Evolutionary conservation across 2,888 invertebrate species (phyloP).

Genomic region (Synanthedon andrenaeformis): DNA sequence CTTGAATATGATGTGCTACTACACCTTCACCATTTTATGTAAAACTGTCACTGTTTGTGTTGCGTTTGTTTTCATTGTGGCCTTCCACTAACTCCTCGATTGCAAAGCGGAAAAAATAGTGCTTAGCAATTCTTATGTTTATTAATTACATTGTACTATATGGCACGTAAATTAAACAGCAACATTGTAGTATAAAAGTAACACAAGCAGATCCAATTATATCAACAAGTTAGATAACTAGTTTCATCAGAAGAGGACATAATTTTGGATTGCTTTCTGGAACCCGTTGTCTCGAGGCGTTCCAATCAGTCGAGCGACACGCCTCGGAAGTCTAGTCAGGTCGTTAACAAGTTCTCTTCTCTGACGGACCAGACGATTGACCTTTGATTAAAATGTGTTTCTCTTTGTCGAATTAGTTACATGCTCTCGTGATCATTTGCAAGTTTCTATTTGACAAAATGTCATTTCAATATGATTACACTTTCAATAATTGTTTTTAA

Average conservation of each 20-base stretch:
- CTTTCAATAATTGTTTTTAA: too few relatives aligned
- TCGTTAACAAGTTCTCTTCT: conserved; percentile 29
- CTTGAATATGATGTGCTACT: too few relatives aligned
- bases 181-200: background rate
- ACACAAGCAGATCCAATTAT: background rate
- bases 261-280: conserved; percentile 45
- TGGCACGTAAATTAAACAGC: too few relatives aligned
- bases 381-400: conserved; percentile 14
- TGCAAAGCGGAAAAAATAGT: too few relatives aligned
- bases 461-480: too few relatives aligned
- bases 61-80: too few relatives aligned
- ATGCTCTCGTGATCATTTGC: conserved; percentile 7
- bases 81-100: too few relatives aligned
- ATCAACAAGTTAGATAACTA: background rate
- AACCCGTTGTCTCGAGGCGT: conserved; percentile 35
- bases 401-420: background rate
- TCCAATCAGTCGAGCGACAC: conserved; percentile 34
- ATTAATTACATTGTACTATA: too few relatives aligned
- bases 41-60: too few relatives aligned
- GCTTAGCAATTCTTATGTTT: too few relatives aligned
- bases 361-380: conserved; percentile 9
- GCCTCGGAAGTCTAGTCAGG: conserved; percentile 20
- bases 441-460: conserved; percentile 5
- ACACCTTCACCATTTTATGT: too few relatives aligned
- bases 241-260: conserved; percentile 14